Conservation (phyloP, 1,140 invertebrate genomes). For the Cardiocondyla obscurior region DNA sequence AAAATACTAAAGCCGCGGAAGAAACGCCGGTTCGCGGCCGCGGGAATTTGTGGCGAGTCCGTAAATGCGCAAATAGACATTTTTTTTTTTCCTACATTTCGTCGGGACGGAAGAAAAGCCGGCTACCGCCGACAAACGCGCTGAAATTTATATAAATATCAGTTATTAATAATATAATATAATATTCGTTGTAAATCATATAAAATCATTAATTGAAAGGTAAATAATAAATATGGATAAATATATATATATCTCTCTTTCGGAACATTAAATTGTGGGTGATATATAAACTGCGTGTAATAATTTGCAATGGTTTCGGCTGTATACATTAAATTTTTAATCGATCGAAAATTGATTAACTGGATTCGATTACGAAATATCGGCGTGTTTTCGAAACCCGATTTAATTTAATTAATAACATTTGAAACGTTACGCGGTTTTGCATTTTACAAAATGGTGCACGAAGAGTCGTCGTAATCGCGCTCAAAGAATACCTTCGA, state of each 20-base stretch:
- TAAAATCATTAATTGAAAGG: background rate
- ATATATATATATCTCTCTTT: too few relatives aligned
- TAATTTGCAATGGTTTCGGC: background rate
- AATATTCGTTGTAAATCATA: background rate
- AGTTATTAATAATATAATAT: background rate
- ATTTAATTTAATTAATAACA: constrained; percentile 22
- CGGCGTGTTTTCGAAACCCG: background rate
- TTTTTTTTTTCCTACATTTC: background rate
- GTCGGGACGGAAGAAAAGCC: background rate
- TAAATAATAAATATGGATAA: constrained; percentile 1
- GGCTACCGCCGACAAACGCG: background rate
- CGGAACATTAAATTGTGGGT: background rate
- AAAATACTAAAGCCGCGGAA: background rate
- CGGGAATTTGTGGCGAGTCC: background rate
- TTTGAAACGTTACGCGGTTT: constrained; percentile 12
- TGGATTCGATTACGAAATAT: background rate
- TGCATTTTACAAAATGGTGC: background rate
- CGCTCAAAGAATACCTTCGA: background rate
- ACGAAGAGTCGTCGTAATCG: background rate
- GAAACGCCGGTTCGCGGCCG: background rate
- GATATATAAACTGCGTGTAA: background rate
- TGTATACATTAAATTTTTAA: constrained; percentile 6
- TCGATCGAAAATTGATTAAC: constrained; percentile 23
- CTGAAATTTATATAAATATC: background rate
- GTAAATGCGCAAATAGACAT: background rate